Conservation (phyloP, 1,140 invertebrate species). For the Bilobella aurantiaca region DNA sequence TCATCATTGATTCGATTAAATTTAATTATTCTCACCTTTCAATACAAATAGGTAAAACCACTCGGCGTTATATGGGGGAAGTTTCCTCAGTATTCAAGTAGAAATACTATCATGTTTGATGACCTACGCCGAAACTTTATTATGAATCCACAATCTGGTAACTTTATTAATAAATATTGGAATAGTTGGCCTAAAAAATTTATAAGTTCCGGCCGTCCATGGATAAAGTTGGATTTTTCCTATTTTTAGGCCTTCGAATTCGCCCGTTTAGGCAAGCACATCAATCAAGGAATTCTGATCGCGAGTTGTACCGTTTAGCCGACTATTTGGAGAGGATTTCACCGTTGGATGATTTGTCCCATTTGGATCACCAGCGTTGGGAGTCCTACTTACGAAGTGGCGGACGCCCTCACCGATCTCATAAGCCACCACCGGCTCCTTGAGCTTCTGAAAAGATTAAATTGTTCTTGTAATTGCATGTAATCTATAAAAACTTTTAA, state of each 20-base stretch:
- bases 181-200: not conserved
- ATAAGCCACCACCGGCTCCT: not conserved
- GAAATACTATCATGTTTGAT: constrained; percentile 97
- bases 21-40: constrained; percentile 14
- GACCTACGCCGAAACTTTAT: constrained; percentile 94
- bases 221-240: not conserved
- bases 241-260: constrained; percentile 12
- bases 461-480: too few species aligned
- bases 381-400: constrained; percentile 43
- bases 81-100: constrained; percentile 70
- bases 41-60: constrained; percentile 71
- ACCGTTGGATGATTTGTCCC: constrained; percentile 66
- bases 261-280: constrained; percentile 82
- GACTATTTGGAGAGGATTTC: constrained; percentile 80
- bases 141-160: constrained; percentile 90
- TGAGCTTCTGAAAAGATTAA: not conserved
- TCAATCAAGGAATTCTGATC: constrained; percentile 69
- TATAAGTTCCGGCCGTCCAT: not conserved
- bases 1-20: constrained; percentile 6
- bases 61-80: constrained; percentile 95
- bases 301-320: constrained; percentile 69
- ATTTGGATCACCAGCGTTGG: constrained; percentile 82
- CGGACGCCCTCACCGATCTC: not conserved
- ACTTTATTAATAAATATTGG: not conserved
- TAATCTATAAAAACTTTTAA: too few species aligned